A percentile compares a stretch with the other conserved stretches of the same genome.
Evolutionary conservation across 2,888 invertebrate genomes (phyloP).

Genomic region (Prosapia bicincta): DNA sequence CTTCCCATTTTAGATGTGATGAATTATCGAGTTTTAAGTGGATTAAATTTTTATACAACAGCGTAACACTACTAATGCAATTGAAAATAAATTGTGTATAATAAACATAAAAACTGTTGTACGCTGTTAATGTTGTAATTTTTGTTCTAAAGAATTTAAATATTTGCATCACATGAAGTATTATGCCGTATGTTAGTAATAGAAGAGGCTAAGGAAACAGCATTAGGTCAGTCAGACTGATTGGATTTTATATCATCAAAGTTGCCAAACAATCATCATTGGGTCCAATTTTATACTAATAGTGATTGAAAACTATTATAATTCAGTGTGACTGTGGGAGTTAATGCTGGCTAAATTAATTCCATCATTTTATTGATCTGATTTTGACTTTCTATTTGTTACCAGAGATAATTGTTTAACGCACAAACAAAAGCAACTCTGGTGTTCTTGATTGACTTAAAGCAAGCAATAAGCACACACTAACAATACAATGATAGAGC

Average conservation of each 20-base stretch:
- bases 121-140: not conserved
- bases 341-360: not conserved
- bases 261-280: conserved; percentile 30
- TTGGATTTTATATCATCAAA: conserved; percentile 3
- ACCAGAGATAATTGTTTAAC: not conserved
- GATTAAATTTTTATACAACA: not conserved
- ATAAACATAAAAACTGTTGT: not conserved
- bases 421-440: not conserved
- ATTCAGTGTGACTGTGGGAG: conserved; percentile 7
- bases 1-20: too few relatives aligned
- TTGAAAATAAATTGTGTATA: not conserved
- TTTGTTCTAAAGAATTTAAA: not conserved
- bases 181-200: not conserved
- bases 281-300: conserved; percentile 29
- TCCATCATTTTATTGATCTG: not conserved
- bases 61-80: not conserved
- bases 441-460: not conserved
- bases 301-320: conserved; percentile 14
- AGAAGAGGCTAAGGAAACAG: not conserved
- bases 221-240: not conserved
- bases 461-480: conserved; percentile 20
- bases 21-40: too few relatives aligned
- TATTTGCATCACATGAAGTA: not conserved
- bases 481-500: not conserved
- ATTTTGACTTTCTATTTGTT: not conserved